Evolutionary conservation across 2,113 vertebrate species (phyloP).

Genomic region (Cathartes aura): DNA sequence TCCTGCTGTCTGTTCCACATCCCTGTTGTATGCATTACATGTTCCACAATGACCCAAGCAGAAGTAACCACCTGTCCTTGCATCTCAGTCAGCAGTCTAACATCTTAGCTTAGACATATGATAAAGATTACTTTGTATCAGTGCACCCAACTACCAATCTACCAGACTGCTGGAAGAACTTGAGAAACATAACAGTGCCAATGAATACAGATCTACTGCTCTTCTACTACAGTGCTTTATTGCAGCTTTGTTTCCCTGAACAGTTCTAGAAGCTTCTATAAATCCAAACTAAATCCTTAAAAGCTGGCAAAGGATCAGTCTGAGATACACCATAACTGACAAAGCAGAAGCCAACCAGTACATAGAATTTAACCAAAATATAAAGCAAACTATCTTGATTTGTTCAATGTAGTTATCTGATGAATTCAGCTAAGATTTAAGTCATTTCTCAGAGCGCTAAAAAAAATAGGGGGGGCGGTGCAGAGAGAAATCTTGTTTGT

Average conservation of each 20-base stretch:
- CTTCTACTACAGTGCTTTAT: not conserved
- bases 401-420: not conserved
- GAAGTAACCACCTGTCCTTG: not conserved
- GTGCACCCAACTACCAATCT: not conserved
- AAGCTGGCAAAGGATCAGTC: not conserved
- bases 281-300: not conserved
- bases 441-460: not conserved
- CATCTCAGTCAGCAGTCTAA: not conserved
- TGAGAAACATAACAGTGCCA: not conserved
- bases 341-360: not conserved
- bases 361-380: not conserved
- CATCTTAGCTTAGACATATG: not conserved
- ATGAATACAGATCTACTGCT: not conserved
- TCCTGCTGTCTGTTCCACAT: not conserved
- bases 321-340: accelerated
- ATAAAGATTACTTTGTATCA: not conserved
- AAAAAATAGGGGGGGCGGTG: not conserved
- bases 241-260: not conserved
- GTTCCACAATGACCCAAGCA: not conserved
- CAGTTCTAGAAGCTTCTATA: not conserved
- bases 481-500: not conserved
- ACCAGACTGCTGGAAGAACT: not conserved
- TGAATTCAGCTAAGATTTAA: not conserved
- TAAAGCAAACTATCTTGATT: not conserved
- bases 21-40: accelerated